A percentile compares a stretch with the other conserved stretches of the same genome.
Conservation (phyloP, 2,797 vertebrate genomes). For the Staurois parvus region DNA sequence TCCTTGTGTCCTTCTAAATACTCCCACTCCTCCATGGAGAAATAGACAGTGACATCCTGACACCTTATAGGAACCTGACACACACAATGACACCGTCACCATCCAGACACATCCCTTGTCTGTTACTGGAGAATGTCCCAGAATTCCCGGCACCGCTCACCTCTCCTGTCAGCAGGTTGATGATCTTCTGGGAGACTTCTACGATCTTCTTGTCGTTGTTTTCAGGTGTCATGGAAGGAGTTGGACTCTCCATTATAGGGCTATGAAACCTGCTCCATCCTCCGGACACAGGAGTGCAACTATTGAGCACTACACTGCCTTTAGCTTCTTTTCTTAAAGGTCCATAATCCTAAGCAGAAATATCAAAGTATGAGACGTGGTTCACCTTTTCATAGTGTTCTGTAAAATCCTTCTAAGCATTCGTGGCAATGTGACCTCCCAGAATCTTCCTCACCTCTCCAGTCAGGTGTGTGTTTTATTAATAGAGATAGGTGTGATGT, state of each 20-base stretch:
- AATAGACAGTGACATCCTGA: not conserved
- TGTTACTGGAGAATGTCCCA: not conserved
- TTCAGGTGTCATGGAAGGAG: not conserved
- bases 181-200: conserved; percentile 10
- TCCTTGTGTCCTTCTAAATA: conserved; percentile 11
- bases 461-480: not conserved
- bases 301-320: too few relatives aligned
- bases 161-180: not conserved
- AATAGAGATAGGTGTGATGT: not conserved
- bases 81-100: not conserved
- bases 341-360: too few relatives aligned
- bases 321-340: too few relatives aligned
- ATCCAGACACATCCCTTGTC: not conserved
- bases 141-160: conserved; percentile 3
- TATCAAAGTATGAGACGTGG: too few relatives aligned
- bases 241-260: not conserved
- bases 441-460: conserved; percentile 7
- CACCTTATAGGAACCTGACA: not conserved
- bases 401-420: too few relatives aligned
- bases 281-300: not conserved
- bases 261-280: not conserved
- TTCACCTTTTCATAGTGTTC: too few relatives aligned
- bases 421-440: not conserved
- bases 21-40: conserved; percentile 12
- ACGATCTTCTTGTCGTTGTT: conserved; percentile 1